Conservation (phyloP, 1,140 invertebrate genomes). For the Bombus affinis region DNA sequence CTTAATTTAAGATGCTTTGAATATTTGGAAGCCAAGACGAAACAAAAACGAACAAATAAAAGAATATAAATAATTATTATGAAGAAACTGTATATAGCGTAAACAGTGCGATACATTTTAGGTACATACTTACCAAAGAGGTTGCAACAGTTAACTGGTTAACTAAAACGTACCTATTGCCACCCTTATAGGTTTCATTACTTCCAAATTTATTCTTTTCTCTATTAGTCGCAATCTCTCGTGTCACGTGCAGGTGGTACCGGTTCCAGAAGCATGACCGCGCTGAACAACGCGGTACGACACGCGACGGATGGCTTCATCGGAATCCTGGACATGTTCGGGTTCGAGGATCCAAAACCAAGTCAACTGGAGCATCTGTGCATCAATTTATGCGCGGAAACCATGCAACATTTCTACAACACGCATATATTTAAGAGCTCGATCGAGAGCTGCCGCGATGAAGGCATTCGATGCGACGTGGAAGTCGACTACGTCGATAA, state of each 20-base stretch:
- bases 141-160: no score
- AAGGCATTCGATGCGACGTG: constrained; percentile 95
- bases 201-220: background rate
- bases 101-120: no score
- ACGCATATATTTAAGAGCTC: constrained; percentile 98
- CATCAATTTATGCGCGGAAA: constrained; percentile 97
- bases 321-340: constrained; percentile 97
- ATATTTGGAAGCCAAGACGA: no score
- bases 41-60: no score
- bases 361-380: constrained; percentile 96
- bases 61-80: no score
- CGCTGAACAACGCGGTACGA: constrained; percentile 94
- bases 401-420: constrained; percentile 98
- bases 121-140: no score
- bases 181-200: background rate
- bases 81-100: no score
- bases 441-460: constrained; percentile 96
- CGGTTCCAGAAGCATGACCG: constrained; percentile 95
- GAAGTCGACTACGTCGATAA: constrained; percentile 98
- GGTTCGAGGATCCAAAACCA: constrained; percentile 95
- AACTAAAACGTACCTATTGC: background rate
- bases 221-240: background rate
- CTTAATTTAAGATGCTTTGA: no score
- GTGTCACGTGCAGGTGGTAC: constrained; percentile 82
- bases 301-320: constrained; percentile 98